Conservation (phyloP, 2,888 invertebrate species). For the Cyclophora albipunctata region DNA sequence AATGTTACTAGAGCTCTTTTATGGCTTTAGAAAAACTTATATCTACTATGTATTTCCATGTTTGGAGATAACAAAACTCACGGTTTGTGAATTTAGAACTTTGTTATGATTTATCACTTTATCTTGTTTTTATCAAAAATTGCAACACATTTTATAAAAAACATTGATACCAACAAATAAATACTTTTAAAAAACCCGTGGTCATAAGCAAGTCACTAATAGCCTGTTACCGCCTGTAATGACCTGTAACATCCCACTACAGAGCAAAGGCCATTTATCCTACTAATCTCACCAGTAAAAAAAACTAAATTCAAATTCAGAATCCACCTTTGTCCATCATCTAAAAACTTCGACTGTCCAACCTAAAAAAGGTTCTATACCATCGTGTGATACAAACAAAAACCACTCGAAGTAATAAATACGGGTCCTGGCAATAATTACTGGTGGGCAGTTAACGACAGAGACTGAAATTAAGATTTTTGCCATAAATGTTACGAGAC, state of each 20-base stretch:
- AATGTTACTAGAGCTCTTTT: conserved; percentile 62
- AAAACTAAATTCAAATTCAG: too few relatives aligned
- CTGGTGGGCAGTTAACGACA: conserved; percentile 70
- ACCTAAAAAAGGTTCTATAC: background rate
- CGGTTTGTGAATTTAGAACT: conserved; percentile 5
- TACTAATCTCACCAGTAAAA: too few relatives aligned
- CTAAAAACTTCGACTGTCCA: too few relatives aligned
- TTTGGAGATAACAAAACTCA: conserved; percentile 21
- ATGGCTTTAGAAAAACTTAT: conserved; percentile 66
- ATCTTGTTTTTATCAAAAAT: too few relatives aligned
- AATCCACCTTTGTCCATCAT: too few relatives aligned
- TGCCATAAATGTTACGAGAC: conserved; percentile 72
- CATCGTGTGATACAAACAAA: background rate
- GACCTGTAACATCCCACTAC: too few relatives aligned
- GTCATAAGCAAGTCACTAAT: too few relatives aligned
- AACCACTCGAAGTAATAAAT: conserved; percentile 56
- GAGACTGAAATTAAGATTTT: conserved; percentile 69
- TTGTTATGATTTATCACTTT: background rate
- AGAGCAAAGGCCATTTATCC: too few relatives aligned
- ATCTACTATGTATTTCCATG: conserved; percentile 47
- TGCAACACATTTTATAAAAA: too few relatives aligned
- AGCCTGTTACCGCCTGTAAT: too few relatives aligned
- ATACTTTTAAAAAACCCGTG: too few relatives aligned
- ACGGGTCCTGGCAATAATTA: conserved; percentile 67
- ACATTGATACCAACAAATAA: too few relatives aligned